Conservation (phyloP, 2,797 vertebrate genomes). For the Cryptoprocta ferox region DNA sequence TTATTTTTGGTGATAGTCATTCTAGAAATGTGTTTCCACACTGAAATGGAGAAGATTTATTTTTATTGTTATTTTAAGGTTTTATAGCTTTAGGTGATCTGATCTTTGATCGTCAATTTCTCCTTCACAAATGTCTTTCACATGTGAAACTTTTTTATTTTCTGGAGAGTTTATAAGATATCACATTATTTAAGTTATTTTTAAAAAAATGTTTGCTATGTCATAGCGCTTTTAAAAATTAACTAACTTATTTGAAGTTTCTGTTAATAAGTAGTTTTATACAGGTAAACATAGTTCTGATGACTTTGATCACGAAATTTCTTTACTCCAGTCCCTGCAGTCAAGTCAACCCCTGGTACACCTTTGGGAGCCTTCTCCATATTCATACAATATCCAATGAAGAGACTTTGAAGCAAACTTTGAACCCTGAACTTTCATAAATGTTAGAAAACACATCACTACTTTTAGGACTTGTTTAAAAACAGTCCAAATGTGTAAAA, state of each 20-base stretch:
- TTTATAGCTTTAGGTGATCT: conserved; percentile 27
- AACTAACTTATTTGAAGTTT: conserved; percentile 41
- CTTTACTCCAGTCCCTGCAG: not conserved
- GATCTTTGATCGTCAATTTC: conserved; percentile 26
- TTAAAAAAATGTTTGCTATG: not conserved
- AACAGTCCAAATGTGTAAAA: not conserved
- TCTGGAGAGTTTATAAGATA: conserved; percentile 12
- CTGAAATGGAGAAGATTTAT: not conserved
- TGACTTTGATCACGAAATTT: not conserved
- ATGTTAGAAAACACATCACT: not conserved
- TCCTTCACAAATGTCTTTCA: conserved; percentile 22
- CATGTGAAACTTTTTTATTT: not conserved
- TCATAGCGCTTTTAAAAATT: conserved; percentile 12
- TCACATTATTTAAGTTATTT: not conserved
- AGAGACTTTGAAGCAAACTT: not conserved
- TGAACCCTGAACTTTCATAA: not conserved
- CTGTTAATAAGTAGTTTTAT: conserved; percentile 31
- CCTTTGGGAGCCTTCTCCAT: not conserved
- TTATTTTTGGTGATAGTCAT: conserved; percentile 13
- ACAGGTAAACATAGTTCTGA: not conserved
- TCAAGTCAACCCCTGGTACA: not conserved
- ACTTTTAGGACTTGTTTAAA: conserved; percentile 9
- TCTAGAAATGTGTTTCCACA: not conserved
- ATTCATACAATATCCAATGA: not conserved
- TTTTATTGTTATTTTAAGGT: conserved; percentile 52